phyloP scores from a whole-genome alignment of 2,888 invertebrate genomes.

The Phyllotreta cruciferae region DNA sequence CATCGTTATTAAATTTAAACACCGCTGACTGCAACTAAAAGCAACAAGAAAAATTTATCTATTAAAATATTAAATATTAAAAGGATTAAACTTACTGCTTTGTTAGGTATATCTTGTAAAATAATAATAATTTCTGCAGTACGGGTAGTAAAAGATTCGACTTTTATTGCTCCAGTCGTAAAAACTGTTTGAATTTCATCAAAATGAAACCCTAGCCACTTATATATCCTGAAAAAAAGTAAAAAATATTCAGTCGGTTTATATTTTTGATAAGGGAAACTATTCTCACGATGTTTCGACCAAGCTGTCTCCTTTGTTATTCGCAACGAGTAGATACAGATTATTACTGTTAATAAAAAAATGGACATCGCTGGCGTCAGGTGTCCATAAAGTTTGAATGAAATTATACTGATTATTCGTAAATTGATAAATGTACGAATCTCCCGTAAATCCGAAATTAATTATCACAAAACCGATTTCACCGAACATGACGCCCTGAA shows the following conservation, averaged over 20 bases:
- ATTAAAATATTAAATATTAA: slow-evolving; percentile 20
- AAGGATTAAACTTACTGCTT: slow-evolving; percentile 32
- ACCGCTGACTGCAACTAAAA: slow-evolving; percentile 30
- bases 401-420: slow-evolving; percentile 16
- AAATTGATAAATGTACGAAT: slow-evolving; percentile 32
- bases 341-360: slow-evolving; percentile 48
- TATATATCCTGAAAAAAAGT: slow-evolving; percentile 50
- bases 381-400: slow-evolving; percentile 43
- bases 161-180: slow-evolving; percentile 38
- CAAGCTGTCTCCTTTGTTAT: slow-evolving; percentile 41
- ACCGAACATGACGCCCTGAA: slow-evolving; percentile 31
- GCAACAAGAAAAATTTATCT: slow-evolving; percentile 5
- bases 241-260: slow-evolving; percentile 24
- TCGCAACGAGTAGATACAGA: slow-evolving; percentile 47
- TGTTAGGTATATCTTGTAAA: slow-evolving; percentile 39
- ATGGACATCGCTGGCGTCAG: slow-evolving; percentile 43
- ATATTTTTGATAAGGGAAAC: slow-evolving; percentile 20
- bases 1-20: slow-evolving; percentile 45
- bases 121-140: slow-evolving; percentile 48
- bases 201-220: slow-evolving; percentile 51
- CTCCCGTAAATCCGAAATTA: slow-evolving; percentile 20
- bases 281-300: slow-evolving; percentile 45
- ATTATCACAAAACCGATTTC: slow-evolving; percentile 33
- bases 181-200: slow-evolving; percentile 47
- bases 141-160: slow-evolving; percentile 46